A percentile compares a stretch with the other conserved stretches of the same genome.
Conservation (phyloP, 92 coral and sea anemone species). For the Epizoanthus stellaris region DNA sequence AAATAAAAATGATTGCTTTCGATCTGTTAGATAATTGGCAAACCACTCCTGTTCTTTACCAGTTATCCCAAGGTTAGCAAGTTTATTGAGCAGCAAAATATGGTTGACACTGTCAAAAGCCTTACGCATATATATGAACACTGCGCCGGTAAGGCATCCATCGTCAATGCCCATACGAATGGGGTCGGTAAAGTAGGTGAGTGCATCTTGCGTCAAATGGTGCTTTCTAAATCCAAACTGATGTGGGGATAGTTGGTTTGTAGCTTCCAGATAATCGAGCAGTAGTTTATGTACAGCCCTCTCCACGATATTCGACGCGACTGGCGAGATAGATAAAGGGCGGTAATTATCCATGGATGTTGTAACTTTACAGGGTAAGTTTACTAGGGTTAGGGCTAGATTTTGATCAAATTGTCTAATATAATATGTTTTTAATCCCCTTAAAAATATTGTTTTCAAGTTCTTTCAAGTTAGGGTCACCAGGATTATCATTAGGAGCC, state of each 20-base stretch:
- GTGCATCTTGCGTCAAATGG: conserved; percentile 37
- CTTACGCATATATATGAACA: conserved; percentile 30
- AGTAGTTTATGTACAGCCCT: conserved; percentile 17
- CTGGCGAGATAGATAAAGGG: conserved; percentile 53
- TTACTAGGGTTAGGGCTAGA: too few relatives aligned
- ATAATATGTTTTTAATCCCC: too few relatives aligned
- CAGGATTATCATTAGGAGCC: too few relatives aligned
- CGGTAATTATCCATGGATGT: conserved; percentile 39
- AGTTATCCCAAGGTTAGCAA: conserved; percentile 11
- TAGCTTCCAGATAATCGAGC: conserved; percentile 15
- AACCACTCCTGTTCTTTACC: neutral
- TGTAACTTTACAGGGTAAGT: neutral
- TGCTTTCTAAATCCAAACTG: conserved; percentile 40
- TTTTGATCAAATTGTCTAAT: too few relatives aligned
- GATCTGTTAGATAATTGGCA: neutral
- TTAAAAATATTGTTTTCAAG: too few relatives aligned
- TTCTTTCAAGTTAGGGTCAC: too few relatives aligned
- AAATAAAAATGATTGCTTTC: neutral
- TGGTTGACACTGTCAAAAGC: too few relatives aligned
- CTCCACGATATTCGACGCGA: conserved; percentile 27
- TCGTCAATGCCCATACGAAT: neutral
- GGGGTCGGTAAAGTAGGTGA: conserved; percentile 6
- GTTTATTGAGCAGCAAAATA: conserved; percentile 25
- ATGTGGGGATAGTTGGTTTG: neutral
- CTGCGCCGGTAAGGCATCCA: conserved; percentile 18